Base-by-base conservation (phyloP, 2,888 invertebrate genomes). In the Ochlodes sylvanus region DNA sequence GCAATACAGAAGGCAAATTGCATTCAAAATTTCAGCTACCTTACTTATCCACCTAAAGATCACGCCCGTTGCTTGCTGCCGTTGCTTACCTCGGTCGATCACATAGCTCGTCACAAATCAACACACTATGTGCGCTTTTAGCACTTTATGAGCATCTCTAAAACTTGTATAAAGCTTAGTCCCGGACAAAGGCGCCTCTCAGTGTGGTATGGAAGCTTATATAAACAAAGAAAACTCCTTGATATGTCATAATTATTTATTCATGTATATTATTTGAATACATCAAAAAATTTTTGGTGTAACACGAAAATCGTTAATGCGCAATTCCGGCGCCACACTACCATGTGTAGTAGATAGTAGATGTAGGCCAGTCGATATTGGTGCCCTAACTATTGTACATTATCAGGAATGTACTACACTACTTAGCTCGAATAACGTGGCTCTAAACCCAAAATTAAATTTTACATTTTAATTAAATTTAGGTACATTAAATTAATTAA, bases 201-300 rank as follows among this genome's bases (percentile, higher is more conserved):
- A n/a, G n/a, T n/a, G n/a, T n/a, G n/a, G n/a, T n/a, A n/a, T 38
- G 9, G 38, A 12, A 38, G 38, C 38, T 12, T 38, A 38, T 3
- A 38, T 12, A 15, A 19, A 56, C n/a, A 64, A 77, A 83, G 82
- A 82, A 71, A 63, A 70, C 56, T 64, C 67, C 75, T 75, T 77
- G 76, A 77, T 84, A 82, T 85, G 84, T 87, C 83, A 83, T 88
- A 84, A 77, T 78, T 77, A 86, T 89, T 89, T 89, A 88, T 84
- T 91, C 81, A 82, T 88, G 85, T 88, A 87, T 88, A 89, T 87
- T 86, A 88, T 87, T 88, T 87, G 84, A 87, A 90, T 90, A 90
- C 89, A 90, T 88, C 87, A 88, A 88, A 85, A 55, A 76, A 75
- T 90, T 89, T 90, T 92, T 90, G 92, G 90, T 91, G 88, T 89